These are phyloP conservation scores for Lates japonicus DNA, from an alignment of 2,797 vertebrate species.

Conservation along the genomic window DNA sequence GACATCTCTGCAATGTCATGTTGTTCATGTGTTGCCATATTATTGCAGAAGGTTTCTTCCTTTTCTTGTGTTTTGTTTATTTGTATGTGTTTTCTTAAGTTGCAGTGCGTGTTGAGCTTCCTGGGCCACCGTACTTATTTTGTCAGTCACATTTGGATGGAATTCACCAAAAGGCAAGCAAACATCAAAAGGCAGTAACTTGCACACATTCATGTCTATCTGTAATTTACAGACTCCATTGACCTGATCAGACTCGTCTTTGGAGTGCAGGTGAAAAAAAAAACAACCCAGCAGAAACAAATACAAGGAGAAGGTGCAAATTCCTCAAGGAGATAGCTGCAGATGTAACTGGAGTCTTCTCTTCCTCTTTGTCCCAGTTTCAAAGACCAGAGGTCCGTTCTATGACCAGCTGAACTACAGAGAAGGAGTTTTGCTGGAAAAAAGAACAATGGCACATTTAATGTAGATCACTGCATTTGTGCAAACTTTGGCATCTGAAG, in stretches of 20 bases:
- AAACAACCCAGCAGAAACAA: background rate
- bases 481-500: slow-evolving; percentile 31
- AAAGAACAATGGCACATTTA: slow-evolving; percentile 4
- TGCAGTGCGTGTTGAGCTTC: background rate
- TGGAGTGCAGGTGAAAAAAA: background rate
- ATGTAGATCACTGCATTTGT: slow-evolving; percentile 13
- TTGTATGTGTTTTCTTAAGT: background rate
- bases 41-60: background rate
- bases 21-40: too few species aligned
- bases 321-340: too few species aligned
- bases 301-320: background rate
- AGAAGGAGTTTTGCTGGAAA: background rate
- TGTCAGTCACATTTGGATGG: background rate
- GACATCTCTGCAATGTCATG: too few species aligned
- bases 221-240: background rate
- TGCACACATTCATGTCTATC: slow-evolving; percentile 18
- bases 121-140: background rate
- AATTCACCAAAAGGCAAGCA: background rate
- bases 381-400: too few species aligned
- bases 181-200: slow-evolving; percentile 27
- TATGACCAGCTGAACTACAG: background rate
- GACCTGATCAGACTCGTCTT: background rate
- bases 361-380: background rate
- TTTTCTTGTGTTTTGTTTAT: background rate
- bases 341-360: background rate